Evolutionary conservation across 2,113 vertebrate genomes (phyloP).

Genomic region (Herpailurus yagouaroundi): DNA sequence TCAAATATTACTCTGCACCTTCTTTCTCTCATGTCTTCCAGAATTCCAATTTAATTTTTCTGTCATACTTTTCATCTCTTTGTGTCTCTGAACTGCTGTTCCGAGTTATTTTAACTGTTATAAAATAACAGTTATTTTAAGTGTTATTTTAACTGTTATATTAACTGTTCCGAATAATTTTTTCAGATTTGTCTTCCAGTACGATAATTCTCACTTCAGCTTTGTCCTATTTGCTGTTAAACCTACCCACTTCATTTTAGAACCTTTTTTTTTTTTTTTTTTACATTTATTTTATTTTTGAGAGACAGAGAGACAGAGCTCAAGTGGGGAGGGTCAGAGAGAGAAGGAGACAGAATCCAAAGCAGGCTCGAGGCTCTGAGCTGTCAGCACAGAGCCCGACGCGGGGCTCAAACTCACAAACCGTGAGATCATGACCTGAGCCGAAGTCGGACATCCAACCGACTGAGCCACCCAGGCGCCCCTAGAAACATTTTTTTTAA

Average conservation of each 20-base stretch:
- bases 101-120: not conserved
- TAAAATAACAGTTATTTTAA: no score
- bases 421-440: no score
- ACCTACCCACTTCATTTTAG: not conserved
- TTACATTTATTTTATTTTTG: no score
- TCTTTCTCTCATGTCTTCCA: not conserved
- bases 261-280: not conserved
- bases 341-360: no score
- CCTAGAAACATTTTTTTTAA: not conserved
- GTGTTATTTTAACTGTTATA: no score
- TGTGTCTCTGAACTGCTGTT: constrained; percentile 13
- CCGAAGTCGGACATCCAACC: no score
- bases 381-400: no score
- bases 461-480: no score
- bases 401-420: no score
- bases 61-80: not conserved
- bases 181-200: not conserved
- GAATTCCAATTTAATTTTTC: not conserved
- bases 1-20: not conserved
- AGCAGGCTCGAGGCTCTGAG: no score
- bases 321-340: no score
- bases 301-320: no score
- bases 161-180: not conserved
- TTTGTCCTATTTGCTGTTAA: not conserved
- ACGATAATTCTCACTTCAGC: not conserved